Evolutionary conservation across 2,797 vertebrate species (phyloP).

Genomic region (Graptemys geographica): DNA sequence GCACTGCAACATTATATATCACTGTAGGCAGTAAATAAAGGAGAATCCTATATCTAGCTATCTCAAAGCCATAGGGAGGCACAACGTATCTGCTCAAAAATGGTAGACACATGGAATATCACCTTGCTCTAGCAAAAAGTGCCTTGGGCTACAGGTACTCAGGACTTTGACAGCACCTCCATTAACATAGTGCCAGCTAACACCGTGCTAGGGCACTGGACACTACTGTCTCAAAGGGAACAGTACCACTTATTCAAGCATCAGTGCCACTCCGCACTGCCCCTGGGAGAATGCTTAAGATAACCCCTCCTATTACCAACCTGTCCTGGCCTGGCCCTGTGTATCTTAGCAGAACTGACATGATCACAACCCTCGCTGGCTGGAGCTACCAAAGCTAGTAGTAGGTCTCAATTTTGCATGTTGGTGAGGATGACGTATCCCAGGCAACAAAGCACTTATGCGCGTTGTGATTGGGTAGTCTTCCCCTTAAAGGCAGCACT

Average conservation of each 20-base stretch:
- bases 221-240: background rate
- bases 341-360: background rate
- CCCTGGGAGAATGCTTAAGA: too few relatives aligned
- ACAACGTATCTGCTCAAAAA: too few relatives aligned
- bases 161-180: too few relatives aligned
- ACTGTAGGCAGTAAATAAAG: background rate
- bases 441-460: background rate
- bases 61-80: too few relatives aligned
- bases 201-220: background rate
- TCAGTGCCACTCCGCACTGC: background rate
- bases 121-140: too few relatives aligned
- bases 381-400: background rate
- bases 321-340: too few relatives aligned
- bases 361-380: background rate
- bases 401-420: background rate
- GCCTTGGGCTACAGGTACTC: too few relatives aligned
- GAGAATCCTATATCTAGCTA: too few relatives aligned
- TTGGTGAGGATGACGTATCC: background rate
- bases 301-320: background rate
- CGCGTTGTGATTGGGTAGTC: too few relatives aligned
- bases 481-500: too few relatives aligned
- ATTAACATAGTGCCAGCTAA: background rate
- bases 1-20: background rate
- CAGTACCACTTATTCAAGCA: background rate
- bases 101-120: too few relatives aligned